Conservation (phyloP, 2,888 invertebrate species). For the Hydriomena furcata region DNA sequence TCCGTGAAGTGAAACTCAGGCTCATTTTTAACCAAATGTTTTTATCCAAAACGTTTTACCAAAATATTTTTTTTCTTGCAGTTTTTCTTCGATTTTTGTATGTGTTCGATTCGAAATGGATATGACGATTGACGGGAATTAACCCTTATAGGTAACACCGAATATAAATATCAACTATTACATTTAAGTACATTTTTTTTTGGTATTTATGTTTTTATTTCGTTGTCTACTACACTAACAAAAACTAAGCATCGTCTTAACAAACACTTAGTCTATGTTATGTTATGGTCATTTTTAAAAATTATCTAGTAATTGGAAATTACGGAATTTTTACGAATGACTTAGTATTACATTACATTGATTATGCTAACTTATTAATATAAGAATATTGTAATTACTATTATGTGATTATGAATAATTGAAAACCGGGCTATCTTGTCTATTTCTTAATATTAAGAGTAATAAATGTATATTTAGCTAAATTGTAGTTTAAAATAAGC, state of each 20-base stretch:
- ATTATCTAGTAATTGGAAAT: conserved; percentile 15
- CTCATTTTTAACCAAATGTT: background rate
- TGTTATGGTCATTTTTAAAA: conserved; percentile 56
- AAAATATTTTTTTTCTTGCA: conserved; percentile 6
- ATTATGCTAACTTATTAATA: conserved; percentile 72
- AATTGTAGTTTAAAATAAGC: conserved; percentile 65
- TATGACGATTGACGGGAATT: conserved; percentile 57
- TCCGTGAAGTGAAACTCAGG: background rate
- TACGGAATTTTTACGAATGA: conserved; percentile 43
- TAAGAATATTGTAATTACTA: conserved; percentile 66
- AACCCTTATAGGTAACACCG: conserved; percentile 60
- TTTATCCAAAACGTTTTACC: background rate
- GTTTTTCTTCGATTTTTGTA: conserved; percentile 18
- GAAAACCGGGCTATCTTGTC: conserved; percentile 84
- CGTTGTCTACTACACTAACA: conserved; percentile 76
- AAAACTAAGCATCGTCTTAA: conserved; percentile 47
- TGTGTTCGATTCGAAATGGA: conserved; percentile 61
- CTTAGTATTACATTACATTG: conserved; percentile 76
- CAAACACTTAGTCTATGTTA: conserved; percentile 50
- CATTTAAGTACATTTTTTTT: conserved; percentile 74
- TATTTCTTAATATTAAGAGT: conserved; percentile 72
- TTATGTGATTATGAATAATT: conserved; percentile 72
- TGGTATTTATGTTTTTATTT: conserved; percentile 73
- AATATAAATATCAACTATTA: conserved; percentile 72
- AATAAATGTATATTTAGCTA: conserved; percentile 80